Evolutionary conservation across 2,113 vertebrate species (phyloP), one percentile per base, ranked within the genome.

Genomic region (Arenaria interpres): DNA sequence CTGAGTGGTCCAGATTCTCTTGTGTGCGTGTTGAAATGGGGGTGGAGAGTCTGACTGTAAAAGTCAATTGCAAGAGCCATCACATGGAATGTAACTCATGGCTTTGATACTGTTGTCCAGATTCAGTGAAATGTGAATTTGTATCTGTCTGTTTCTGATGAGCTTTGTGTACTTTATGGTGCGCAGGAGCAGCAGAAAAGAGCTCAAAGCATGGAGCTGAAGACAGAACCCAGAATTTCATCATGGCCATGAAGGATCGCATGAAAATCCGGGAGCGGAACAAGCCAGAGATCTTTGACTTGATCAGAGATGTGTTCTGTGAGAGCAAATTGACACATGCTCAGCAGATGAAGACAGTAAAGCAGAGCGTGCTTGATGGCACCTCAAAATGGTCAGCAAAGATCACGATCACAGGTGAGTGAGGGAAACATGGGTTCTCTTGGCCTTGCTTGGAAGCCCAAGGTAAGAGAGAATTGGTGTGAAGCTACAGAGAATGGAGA

Each of bases 311-410:
- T 68, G 99, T 99, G 76, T 99, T 99, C 69, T 95, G 96, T 77
- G 98, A 99, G 84, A 98, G 97, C 96, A 99, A 99, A 96, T 95
- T 98, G 78, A 94, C 98, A 32, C 99, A 99, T 10, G 98, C 98
- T 10, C 99, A 99, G 96, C 99, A 99, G 97, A 99, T 99, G 99
- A 99, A 99, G 96, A 98, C 99, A 23, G 99, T 99, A 95, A 99
- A 99, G 89, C 99, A 99, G 97, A 99, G 99, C 0, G 99, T 99
- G 14, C 98, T 99, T 78, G 99, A 99, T n/a, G 99, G 99, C 43
- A 99, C 99, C 60, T 99, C 99, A 60, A 99, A 99, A 94, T 99
- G 99, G 99, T 99, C 99, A 2, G 99, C 99, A 94, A 99, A 99
- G 98, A 99, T 99, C 88, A 99, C 99, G 0, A 99, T 99, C 97